phyloP scores from a whole-genome alignment of 2,888 invertebrate species.

The Himalopsyche kuldschensis region DNA sequence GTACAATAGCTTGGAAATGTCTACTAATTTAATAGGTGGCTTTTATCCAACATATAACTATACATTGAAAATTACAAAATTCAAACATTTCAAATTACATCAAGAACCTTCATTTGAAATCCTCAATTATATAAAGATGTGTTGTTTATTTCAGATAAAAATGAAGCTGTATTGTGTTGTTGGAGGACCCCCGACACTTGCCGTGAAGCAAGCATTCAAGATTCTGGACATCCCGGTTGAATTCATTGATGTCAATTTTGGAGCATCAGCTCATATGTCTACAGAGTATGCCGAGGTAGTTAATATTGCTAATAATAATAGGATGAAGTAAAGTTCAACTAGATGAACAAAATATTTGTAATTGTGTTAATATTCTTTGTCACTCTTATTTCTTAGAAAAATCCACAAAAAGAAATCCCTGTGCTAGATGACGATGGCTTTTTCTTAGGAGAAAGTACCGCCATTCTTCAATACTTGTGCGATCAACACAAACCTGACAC shows the following conservation, averaged over 20 bases:
- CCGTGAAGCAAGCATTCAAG: constrained; percentile 70
- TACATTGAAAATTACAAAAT: no score
- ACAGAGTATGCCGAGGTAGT: constrained; percentile 68
- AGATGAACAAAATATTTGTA: no score
- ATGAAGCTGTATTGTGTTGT: constrained; percentile 73
- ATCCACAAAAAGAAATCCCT: constrained; percentile 79
- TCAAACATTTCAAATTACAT: no score
- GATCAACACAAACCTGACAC: constrained; percentile 72
- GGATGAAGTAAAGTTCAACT: no score
- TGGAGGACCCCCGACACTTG: constrained; percentile 77
- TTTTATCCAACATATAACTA: no score
- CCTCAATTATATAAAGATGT: no score
- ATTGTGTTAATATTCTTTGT: no score
- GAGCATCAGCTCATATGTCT: constrained; percentile 72
- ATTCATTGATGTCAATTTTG: constrained; percentile 68
- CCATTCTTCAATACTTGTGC: constrained; percentile 71
- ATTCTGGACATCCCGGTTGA: constrained; percentile 66
- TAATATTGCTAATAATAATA: no score
- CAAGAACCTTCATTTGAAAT: no score
- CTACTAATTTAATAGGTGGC: no score
- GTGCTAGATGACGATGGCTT: constrained; percentile 80
- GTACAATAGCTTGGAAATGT: no score
- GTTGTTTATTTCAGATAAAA: background rate
- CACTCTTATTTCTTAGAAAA: constrained; percentile 55
- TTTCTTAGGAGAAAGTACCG: constrained; percentile 73